Evolutionary conservation across 2,113 vertebrate genomes (phyloP).

Genomic region (Prietella phreatophila): DNA sequence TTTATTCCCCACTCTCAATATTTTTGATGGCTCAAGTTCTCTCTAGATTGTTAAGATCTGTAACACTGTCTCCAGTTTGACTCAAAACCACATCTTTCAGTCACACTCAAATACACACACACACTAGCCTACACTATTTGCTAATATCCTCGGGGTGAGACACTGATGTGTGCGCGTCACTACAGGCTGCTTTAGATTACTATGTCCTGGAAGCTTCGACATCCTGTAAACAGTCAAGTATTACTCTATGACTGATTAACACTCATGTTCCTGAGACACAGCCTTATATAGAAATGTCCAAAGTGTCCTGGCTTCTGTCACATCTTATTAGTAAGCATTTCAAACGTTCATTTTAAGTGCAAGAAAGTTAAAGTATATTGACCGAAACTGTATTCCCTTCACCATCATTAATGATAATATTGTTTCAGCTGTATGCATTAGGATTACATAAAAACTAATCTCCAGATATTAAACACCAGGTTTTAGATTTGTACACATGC

Average conservation of each 20-base stretch:
- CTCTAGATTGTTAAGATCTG: not conserved
- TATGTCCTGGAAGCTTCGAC: conserved; percentile 19
- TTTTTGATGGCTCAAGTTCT: not conserved
- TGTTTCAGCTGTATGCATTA: not conserved
- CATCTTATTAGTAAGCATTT: conserved; percentile 9
- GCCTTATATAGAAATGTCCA: conserved; percentile 42
- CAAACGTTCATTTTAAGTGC: not conserved
- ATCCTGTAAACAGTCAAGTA: conserved; percentile 40
- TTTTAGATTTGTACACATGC: not conserved
- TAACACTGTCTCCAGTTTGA: too few relatives aligned
- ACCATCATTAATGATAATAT: not conserved
- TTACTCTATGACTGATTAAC: conserved; percentile 31
- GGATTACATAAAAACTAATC: too few relatives aligned
- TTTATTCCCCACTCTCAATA: not conserved
- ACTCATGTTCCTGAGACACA: not conserved
- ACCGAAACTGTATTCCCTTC: not conserved
- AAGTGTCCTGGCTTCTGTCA: conserved; percentile 18
- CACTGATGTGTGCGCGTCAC: not conserved
- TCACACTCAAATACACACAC: not conserved
- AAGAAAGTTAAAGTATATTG: not conserved
- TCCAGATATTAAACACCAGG: not conserved
- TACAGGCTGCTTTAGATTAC: not conserved
- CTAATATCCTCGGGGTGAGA: not conserved
- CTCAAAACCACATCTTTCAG: not conserved
- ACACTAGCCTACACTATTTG: not conserved